Conservation (phyloP, 2,888 invertebrate genomes). For the Beris morrisii region DNA sequence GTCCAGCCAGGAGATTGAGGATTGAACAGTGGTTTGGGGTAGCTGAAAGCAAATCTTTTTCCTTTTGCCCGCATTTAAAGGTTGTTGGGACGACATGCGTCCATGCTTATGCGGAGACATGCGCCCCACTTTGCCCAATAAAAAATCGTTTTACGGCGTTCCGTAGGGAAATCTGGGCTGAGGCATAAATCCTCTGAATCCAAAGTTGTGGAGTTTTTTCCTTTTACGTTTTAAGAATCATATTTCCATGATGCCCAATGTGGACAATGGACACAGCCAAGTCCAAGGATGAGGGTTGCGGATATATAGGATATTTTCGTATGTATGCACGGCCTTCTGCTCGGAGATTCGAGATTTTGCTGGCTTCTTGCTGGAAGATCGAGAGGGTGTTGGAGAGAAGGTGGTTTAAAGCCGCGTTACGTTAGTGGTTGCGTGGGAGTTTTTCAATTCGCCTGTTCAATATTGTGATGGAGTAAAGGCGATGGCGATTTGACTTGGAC, state of each 20-base stretch:
- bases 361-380: neutral
- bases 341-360: constrained; percentile 21
- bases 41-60: constrained; percentile 23
- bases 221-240: constrained; percentile 40
- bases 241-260: constrained; percentile 30
- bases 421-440: constrained; percentile 1
- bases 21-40: constrained; percentile 13
- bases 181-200: constrained; percentile 41
- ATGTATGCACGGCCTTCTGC: constrained; percentile 18
- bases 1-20: neutral
- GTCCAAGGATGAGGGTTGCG: neutral
- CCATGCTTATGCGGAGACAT: constrained; percentile 44
- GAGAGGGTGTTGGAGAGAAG: neutral
- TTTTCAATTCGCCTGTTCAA: constrained; percentile 9
- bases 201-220: neutral
- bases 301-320: constrained; percentile 9
- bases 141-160: constrained; percentile 47
- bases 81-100: constrained; percentile 27
- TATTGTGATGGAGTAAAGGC: no score
- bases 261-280: neutral
- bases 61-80: constrained; percentile 20
- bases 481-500: constrained; percentile 6
- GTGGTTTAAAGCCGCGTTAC: neutral
- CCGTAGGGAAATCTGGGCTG: constrained; percentile 46
- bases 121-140: constrained; percentile 48